phyloP scores from a whole-genome alignment of 2,797 vertebrate genomes.

The Cirrhinus molitorella region DNA sequence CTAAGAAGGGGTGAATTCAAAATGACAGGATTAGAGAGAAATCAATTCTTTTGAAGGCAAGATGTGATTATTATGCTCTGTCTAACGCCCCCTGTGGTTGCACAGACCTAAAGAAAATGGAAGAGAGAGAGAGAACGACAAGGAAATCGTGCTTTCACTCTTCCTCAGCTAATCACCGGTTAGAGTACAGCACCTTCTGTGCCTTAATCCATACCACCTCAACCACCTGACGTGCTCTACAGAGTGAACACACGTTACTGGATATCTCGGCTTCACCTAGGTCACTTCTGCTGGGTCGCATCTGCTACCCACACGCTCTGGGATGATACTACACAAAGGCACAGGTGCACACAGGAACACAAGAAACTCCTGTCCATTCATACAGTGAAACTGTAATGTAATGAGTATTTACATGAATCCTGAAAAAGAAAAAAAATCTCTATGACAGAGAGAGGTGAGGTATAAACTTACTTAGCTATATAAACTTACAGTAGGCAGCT shows the following conservation, averaged over 20 bases:
- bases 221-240: conserved; percentile 9
- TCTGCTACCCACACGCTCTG: conserved; percentile 4
- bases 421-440: neutral
- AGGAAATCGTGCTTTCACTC: conserved; percentile 8
- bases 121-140: neutral
- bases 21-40: conserved; percentile 11
- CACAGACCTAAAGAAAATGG: conserved; percentile 11
- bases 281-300: conserved; percentile 8
- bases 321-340: conserved; percentile 12
- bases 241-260: neutral
- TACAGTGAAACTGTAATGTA: neutral
- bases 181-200: conserved; percentile 1
- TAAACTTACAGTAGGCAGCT: neutral
- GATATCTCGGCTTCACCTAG: conserved; percentile 20
- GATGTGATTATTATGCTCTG: conserved; percentile 7
- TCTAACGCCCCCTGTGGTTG: neutral
- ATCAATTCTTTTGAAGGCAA: conserved; percentile 31
- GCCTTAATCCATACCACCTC: neutral
- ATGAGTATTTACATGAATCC: neutral
- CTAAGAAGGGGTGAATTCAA: conserved; percentile 16
- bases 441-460: neutral
- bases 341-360: conserved; percentile 36
- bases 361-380: conserved; percentile 1
- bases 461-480: neutral
- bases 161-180: conserved; percentile 31